Percentiles rank a stretch among this genome's conserved stretches.
These are phyloP conservation scores for Cuniculus paca DNA, from an alignment of 2,797 vertebrate genomes.

Conservation along the genomic window DNA sequence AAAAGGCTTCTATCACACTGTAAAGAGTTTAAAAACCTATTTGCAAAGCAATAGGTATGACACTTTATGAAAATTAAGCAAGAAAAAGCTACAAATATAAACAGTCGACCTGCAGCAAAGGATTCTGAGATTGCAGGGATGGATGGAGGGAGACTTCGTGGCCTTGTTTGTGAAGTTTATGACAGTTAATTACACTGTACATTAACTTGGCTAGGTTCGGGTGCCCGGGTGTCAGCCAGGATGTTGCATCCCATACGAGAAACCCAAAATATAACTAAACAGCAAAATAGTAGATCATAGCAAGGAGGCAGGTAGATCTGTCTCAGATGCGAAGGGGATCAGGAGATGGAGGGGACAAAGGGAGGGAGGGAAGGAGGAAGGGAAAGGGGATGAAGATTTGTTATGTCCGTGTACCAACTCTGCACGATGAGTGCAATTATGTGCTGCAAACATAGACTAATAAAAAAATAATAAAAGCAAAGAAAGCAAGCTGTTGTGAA, in stretches of 20 bases:
- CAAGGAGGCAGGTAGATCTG: not conserved
- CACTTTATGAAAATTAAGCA: constrained; percentile 5
- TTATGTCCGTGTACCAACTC: not conserved
- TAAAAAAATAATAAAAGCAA: not conserved
- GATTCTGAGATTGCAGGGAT: not conserved
- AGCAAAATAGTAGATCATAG: not conserved
- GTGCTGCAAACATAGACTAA: not conserved
- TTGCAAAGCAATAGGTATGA: constrained; percentile 12
- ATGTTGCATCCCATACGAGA: not conserved
- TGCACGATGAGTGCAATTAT: fast-evolving
- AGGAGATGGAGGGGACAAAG: not conserved
- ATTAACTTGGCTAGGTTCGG: not conserved
- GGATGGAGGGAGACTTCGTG: not conserved
- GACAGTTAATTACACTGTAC: not conserved
- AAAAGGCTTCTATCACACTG: not conserved
- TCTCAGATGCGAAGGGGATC: not conserved
- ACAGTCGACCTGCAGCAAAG: not conserved
- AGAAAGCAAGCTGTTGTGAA: not conserved
- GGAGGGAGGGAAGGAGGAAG: not conserved
- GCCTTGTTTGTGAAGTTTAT: not conserved
- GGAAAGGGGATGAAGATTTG: not conserved
- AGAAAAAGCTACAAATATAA: not conserved
- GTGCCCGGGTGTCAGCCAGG: not conserved
- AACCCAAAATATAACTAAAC: not conserved
- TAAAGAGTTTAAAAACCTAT: not conserved